phyloP scores from a whole-genome alignment of 2,797 vertebrate genomes.

The Alfaro cultratus region DNA sequence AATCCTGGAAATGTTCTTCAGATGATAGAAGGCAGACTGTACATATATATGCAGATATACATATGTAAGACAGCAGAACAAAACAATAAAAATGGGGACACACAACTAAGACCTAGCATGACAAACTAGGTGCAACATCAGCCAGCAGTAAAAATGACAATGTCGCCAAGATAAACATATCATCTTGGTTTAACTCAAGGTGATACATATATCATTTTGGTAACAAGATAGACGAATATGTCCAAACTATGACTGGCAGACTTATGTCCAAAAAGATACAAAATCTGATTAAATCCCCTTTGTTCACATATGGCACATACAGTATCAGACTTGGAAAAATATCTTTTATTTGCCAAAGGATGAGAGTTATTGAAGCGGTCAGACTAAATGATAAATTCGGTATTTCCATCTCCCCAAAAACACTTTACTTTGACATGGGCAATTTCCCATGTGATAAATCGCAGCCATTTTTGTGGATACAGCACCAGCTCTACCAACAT shows the following conservation, averaged over 20 bases:
- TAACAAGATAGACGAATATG: neutral
- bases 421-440: constrained; percentile 12
- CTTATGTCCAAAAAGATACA: neutral
- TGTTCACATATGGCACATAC: neutral
- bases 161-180: neutral
- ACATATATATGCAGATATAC: no score
- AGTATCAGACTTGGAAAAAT: neutral
- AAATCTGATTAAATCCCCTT: neutral
- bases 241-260: neutral
- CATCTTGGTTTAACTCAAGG: no score
- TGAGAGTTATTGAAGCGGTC: neutral
- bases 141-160: neutral
- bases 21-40: no score
- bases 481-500: neutral
- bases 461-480: neutral
- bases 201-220: no score
- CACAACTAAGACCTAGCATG: neutral
- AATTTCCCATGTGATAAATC: constrained; percentile 5
- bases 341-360: neutral
- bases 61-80: neutral
- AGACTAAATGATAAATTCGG: constrained; percentile 13
- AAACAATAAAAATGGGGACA: neutral
- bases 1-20: no score
- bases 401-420: constrained; percentile 4
- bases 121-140: neutral